Conservation (phyloP, 2,113 vertebrate genomes). For the Oryzias celebensis region DNA sequence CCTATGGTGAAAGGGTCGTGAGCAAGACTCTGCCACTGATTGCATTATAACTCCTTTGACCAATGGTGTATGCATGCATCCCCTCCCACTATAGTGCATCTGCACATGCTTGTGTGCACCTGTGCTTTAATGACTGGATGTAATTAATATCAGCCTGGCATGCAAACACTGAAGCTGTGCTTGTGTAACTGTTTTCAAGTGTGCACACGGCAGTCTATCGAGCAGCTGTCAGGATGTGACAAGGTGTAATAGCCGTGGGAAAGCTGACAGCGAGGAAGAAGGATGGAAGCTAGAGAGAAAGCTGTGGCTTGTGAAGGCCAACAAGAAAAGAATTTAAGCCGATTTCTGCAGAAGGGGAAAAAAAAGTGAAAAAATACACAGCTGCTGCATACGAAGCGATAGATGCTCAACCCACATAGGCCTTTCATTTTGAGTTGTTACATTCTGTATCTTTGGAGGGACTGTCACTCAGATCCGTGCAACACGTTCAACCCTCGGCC, state of each 20-base stretch:
- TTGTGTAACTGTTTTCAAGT: conserved; percentile 38
- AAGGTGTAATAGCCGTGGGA: conserved; percentile 51
- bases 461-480: neutral
- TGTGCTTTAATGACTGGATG: conserved; percentile 19
- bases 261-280: conserved; percentile 43
- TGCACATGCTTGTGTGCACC: neutral
- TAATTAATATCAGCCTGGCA: conserved; percentile 18
- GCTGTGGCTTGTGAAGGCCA: conserved; percentile 17
- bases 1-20: conserved; percentile 58
- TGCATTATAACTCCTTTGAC: conserved; percentile 71
- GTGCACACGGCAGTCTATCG: conserved; percentile 30
- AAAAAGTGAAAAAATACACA: conserved; percentile 8
- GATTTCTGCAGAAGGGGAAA: neutral
- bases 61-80: conserved; percentile 39
- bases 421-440: conserved; percentile 40
- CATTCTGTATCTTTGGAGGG: neutral
- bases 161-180: neutral
- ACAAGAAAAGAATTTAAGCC: conserved; percentile 9
- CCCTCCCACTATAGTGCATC: neutral
- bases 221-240: conserved; percentile 52
- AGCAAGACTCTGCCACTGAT: conserved; percentile 62
- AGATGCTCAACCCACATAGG: neutral
- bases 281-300: conserved; percentile 23
- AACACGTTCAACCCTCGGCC: neutral
- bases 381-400: neutral